Evolutionary conservation across 2,888 invertebrate genomes (phyloP), one percentile per base, ranked within the genome.

Genomic region (Sinotaia quadrata): DNA sequence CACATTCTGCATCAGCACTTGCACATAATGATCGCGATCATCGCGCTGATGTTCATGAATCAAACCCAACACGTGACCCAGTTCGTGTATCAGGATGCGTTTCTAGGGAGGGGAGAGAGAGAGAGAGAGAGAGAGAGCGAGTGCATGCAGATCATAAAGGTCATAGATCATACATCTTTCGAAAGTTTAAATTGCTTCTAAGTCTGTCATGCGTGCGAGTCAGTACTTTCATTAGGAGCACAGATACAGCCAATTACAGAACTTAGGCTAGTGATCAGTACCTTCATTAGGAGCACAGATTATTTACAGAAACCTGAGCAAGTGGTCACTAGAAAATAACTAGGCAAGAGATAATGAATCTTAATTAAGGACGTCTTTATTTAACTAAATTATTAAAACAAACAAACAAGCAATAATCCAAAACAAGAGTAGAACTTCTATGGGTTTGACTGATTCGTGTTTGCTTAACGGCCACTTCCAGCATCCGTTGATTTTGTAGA

Each of bases 41-140:
- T 72, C 71, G 0, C 74, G 54, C 59, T 74, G 74, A 34, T 74
- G 74, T 36, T 74, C 74, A 49, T 74, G 74, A n/a, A 72, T 74
- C 31, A 74, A 34, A 0, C 72, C 74, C 57, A 74, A 65, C 71
- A 74, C 74, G 68, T 74, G 74, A 68, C 74, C 74, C 15, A 74
- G 69, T 47, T 74, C 74, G 57, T 74, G 74, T 15, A 67, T 72
- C 57, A 72, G 31, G 29, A 74, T 69, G 15, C 69, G 74, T 47
- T 71, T 69, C 74, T 71, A 60, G 21, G 51, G 18, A 21, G 12
- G 51, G 51, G 29, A 56, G 37, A 62, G 18, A 52, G 51, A 62
- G 24, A 27, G 31, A 63, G 31, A 34, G 44, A 52, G 37, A 36
- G 33, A 52, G 8, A 36, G 10, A 12, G 21, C 21, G 51, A 15